Conservation (phyloP, 2,113 vertebrate species). For the Oryctolagus cuniculus region DNA sequence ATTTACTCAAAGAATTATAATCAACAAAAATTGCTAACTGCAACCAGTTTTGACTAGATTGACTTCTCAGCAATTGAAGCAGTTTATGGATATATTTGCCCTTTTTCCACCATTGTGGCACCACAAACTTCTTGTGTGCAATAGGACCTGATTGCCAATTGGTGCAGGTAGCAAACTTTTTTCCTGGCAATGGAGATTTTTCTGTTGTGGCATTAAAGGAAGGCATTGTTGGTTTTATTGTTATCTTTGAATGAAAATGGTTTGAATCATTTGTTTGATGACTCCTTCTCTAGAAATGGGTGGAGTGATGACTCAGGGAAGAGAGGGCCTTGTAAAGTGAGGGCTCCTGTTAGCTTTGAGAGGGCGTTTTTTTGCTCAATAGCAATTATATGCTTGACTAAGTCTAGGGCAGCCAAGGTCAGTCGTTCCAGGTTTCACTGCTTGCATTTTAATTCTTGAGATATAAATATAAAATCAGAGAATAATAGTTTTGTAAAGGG, state of each 20-base stretch:
- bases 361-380: constrained; percentile 14
- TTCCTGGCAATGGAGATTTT: not conserved
- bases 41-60: not conserved
- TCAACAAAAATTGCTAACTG: constrained; percentile 45
- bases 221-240: constrained; percentile 46
- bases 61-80: not conserved
- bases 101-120: not conserved
- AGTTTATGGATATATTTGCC: constrained; percentile 12
- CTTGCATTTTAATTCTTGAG: constrained; percentile 34
- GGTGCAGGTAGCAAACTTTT: not conserved
- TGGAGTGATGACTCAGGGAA: not conserved
- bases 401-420: not conserved
- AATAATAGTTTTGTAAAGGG: not conserved
- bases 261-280: constrained; percentile 63
- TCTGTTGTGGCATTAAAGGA: constrained; percentile 27
- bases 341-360: not conserved
- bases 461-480: not conserved
- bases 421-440: not conserved
- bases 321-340: not conserved
- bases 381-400: not conserved
- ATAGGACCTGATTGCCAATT: not conserved
- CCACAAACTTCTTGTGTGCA: not conserved
- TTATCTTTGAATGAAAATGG: constrained; percentile 56
- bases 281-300: not conserved
- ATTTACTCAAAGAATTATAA: constrained; percentile 53